Evolutionary conservation across 2,113 vertebrate species (phyloP), one percentile per base, ranked within the genome.

Genomic region (Anolis sagrei): DNA sequence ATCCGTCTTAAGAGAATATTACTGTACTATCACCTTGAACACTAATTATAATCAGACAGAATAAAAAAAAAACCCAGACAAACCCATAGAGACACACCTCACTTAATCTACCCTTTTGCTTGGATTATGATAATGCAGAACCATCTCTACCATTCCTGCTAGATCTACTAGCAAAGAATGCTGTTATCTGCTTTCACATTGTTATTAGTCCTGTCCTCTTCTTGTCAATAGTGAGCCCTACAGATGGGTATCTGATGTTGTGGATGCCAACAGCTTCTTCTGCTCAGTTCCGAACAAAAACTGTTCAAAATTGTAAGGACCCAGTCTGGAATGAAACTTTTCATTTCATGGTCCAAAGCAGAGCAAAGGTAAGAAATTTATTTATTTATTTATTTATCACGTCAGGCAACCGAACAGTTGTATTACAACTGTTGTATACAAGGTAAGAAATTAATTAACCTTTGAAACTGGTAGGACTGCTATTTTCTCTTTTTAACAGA

Each of bases 261-360:
- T 95, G 93, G 91, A 94, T 98, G 44, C 98, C 98, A 36, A 96
- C 97, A 0, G 96, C 97, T 70, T 97, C 97, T 14, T 64, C 88
- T 0, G 80, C 92, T 6, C 94, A 88, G 58, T 72, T 89, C 86
- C 95, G 90, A 79, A 98, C 98, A 32, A 96, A 91, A 86, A 91
- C 95, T 0, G 77, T 98, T 49, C 68, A 91, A n/a, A 97, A 98
- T 32, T 96, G 85, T 64, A 94, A 92, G 89, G 94, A 95, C 72
- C 98, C 98, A 7, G 94, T 95, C 66, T 98, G 98, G 97, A 97
- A 98, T 6, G 97, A 98, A 92, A 97, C 91, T 4, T 98, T 98
- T 90, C 93, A 86, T 78, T 98, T 97, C 89, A 96, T 96, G 82
- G 93, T 98, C 79, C 96, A 96, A 83, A 94, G 92, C 85, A 94